phyloP scores from a whole-genome alignment of 2,113 vertebrate species.

The Malurus elegans region DNA sequence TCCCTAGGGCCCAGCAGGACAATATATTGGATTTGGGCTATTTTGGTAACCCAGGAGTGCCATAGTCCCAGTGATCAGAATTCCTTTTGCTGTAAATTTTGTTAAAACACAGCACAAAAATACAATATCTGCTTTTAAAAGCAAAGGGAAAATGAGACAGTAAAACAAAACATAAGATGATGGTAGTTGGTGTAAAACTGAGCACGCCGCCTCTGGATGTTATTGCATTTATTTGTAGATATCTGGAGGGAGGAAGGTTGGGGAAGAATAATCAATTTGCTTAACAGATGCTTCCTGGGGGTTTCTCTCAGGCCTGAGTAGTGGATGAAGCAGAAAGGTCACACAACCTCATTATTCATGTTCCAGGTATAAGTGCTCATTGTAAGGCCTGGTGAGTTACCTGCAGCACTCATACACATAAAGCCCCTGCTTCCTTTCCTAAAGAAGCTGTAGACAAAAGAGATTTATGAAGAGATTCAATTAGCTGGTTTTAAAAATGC shows the following conservation, averaged over 20 bases:
- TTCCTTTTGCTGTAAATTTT: background rate
- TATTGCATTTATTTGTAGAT: background rate
- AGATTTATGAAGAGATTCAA: background rate
- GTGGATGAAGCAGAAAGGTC: background rate
- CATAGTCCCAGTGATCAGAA: background rate
- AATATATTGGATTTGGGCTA: background rate
- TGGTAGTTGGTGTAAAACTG: background rate
- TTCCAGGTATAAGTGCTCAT: background rate
- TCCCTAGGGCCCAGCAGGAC: rapidly evolving
- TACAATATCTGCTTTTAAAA: background rate
- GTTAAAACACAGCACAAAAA: background rate
- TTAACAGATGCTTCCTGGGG: background rate
- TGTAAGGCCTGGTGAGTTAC: background rate
- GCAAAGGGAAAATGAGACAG: background rate
- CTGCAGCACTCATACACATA: background rate
- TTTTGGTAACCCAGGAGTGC: background rate
- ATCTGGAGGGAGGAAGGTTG: background rate
- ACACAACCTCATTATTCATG: background rate
- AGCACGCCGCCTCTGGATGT: rapidly evolving
- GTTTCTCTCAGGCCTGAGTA: background rate
- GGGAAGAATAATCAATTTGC: background rate
- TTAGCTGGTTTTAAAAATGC: background rate
- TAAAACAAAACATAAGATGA: rapidly evolving
- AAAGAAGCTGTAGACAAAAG: background rate
- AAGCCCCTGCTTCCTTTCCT: background rate